Evolutionary conservation across 2,797 vertebrate species (phyloP), one percentile per base, ranked within the genome.

Genomic region (Thamnophis elegans): DNA sequence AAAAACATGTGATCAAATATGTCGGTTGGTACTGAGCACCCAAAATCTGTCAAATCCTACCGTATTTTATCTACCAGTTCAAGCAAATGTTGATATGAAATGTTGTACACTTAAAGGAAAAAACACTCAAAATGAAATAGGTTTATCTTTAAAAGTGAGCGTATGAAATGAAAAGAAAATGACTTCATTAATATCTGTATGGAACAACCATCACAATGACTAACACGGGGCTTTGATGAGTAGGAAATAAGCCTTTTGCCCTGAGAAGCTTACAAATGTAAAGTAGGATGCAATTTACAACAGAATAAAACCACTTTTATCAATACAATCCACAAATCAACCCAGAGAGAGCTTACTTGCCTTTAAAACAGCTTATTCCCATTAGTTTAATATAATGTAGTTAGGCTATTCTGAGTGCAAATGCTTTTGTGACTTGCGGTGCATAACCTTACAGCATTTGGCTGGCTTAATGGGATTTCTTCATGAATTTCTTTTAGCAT

Each of bases 401-500:
- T 47, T 92, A 62, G 9, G 85, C 25, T 78, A 36, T 89, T 55
- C 32, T 85, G 56, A 62, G 73, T 62, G 55, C 56, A 89, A 53
- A 26, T 47, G 36, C 32, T 58, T 92, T 73, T 25, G 42, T 92
- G 65, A 47, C 28, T 85, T 65, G 9, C 26, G 22, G 55, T 16
- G n/a, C 58, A 62, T 89, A 82, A 89, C 91, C 87, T 89, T 36
- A 36, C 11, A 54, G n/a, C 26, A 93, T 54, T 89, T 54, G 2
- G 68, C 16, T 82, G 25, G 54, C 85, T 95, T 86, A 93, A 93
- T 14, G 28, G 0, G 87, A 60, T 1, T 93, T 65, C 93, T 36
- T 94, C 56, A 93, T 91, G 56, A 7, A 26, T 1, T 93, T 26
- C n/a, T 78, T 94, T 93, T 59, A 16, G 94, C 91, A 51, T 8